These are phyloP conservation scores for Priocnemis perturbator DNA, from an alignment of 2,888 invertebrate genomes.

Conservation along the genomic window DNA sequence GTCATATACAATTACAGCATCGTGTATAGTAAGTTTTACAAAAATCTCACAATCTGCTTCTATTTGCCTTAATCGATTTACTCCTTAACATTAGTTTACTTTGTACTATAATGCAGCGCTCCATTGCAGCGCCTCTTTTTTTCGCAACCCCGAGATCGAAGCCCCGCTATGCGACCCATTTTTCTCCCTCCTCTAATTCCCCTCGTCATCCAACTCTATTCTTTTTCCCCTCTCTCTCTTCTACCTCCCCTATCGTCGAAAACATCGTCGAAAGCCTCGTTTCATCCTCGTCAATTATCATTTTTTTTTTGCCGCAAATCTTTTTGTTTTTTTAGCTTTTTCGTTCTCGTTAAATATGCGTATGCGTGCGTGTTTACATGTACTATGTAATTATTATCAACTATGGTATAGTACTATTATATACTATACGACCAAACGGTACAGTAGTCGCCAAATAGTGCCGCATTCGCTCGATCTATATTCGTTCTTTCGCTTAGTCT, in stretches of 20 bases:
- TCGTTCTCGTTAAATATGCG: slow-evolving; percentile 53
- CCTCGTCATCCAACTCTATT: slow-evolving; percentile 1
- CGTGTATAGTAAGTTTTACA: slow-evolving; percentile 62
- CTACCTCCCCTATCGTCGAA: no score
- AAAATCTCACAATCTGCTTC: slow-evolving; percentile 53
- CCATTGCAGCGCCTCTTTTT: slow-evolving; percentile 8
- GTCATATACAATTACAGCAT: slow-evolving; percentile 48
- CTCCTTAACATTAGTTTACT: slow-evolving; percentile 70
- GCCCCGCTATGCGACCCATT: slow-evolving; percentile 62
- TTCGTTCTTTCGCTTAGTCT: no score
- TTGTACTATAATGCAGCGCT: slow-evolving; percentile 73
- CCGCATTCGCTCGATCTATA: no score
- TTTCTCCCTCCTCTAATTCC: slow-evolving; percentile 10
- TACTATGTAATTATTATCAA: slow-evolving; percentile 56
- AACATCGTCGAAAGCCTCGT: no score
- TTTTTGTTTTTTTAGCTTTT: slow-evolving; percentile 34
- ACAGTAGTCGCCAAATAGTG: slow-evolving; percentile 49
- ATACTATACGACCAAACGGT: slow-evolving; percentile 64
- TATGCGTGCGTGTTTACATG: slow-evolving; percentile 56
- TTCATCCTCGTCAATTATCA: background rate
- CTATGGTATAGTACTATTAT: slow-evolving; percentile 58
- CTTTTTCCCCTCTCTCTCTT: background rate
- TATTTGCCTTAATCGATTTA: slow-evolving; percentile 40
- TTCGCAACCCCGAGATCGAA: slow-evolving; percentile 54
- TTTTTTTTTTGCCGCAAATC: slow-evolving; percentile 19